Conservation (phyloP, 2,113 vertebrate genomes). For the Nesospiza acunhae region DNA sequence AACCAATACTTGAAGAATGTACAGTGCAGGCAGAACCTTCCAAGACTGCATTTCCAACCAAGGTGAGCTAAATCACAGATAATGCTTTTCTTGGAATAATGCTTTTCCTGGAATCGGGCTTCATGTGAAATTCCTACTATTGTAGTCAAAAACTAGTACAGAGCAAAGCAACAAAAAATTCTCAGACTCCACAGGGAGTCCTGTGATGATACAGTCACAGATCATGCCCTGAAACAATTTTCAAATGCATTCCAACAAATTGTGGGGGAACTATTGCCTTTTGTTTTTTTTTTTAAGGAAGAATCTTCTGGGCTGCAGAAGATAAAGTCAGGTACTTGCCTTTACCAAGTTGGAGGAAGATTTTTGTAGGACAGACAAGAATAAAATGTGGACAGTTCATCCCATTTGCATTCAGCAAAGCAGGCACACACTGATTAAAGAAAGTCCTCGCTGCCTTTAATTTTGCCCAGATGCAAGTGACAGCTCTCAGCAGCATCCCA, state of each 20-base stretch:
- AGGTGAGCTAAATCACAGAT: background rate
- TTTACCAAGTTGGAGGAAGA: background rate
- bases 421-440: background rate
- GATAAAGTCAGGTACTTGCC: background rate
- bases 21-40: background rate
- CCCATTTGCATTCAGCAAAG: background rate
- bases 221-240: background rate
- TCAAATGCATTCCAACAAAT: background rate
- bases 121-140: background rate
- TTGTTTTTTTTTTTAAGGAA: background rate
- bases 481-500: background rate
- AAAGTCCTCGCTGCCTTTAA: background rate
- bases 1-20: background rate
- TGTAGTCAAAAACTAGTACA: background rate
- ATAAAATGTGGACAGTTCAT: background rate
- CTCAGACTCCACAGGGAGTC: background rate
- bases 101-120: background rate
- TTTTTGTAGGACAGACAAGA: background rate
- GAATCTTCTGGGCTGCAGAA: background rate
- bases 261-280: rapidly evolving
- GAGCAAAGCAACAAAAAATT: background rate
- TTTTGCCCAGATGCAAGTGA: background rate
- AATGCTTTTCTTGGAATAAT: background rate
- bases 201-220: background rate
- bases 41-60: background rate